phyloP scores from a whole-genome alignment of 2,113 vertebrate genomes.

The Pachypanchax playfairii region DNA sequence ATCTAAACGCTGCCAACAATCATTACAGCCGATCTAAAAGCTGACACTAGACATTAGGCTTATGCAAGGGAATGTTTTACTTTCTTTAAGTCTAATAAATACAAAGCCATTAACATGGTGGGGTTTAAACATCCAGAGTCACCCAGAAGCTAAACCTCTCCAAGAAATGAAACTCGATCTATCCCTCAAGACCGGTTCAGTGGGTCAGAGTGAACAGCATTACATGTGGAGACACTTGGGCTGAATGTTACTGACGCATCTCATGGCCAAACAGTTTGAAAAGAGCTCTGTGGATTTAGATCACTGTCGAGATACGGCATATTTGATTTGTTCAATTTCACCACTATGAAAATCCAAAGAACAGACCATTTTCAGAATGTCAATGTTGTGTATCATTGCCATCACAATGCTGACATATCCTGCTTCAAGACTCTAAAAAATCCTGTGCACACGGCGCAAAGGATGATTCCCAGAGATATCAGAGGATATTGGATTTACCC shows the following conservation, averaged over 20 bases:
- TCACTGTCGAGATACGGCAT: constrained; percentile 66
- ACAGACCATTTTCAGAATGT: constrained; percentile 64
- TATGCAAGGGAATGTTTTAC: constrained; percentile 32
- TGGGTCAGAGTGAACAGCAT: constrained; percentile 57
- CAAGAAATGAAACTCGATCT: constrained; percentile 51
- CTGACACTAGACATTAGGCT: constrained; percentile 37
- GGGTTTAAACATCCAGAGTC: constrained; percentile 38
- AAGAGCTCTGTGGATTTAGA: constrained; percentile 73
- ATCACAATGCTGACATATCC: constrained; percentile 67
- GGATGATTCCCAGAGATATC: constrained; percentile 74
- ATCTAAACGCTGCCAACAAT: constrained; percentile 54
- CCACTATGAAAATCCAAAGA: constrained; percentile 63
- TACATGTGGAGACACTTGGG: constrained; percentile 64
- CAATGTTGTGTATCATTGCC: constrained; percentile 70
- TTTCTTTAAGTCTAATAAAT: constrained; percentile 59
- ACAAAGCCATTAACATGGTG: constrained; percentile 27
- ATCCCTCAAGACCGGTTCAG: constrained; percentile 39
- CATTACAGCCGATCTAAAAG: constrained; percentile 43
- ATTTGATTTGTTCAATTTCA: constrained; percentile 77
- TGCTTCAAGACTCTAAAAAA: constrained; percentile 69
- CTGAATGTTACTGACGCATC: constrained; percentile 65
- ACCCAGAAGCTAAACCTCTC: constrained; percentile 49
- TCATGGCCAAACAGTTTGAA: constrained; percentile 71
- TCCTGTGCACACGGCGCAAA: constrained; percentile 59
- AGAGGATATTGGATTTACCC: constrained; percentile 74